Conservation (phyloP, 2,113 vertebrate species). For the Puntigrus tetrazona region DNA sequence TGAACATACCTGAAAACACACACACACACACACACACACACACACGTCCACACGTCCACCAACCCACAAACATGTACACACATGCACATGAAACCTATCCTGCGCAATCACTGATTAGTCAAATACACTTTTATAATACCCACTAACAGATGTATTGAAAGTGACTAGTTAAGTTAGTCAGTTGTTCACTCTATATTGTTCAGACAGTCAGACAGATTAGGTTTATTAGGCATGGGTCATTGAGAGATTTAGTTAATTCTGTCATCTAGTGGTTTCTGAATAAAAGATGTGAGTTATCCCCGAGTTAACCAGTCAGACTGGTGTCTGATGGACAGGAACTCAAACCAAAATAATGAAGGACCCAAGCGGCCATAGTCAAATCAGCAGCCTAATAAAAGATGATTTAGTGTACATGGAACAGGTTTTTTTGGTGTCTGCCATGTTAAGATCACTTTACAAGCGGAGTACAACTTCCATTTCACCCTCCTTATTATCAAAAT, state of each 20-base stretch:
- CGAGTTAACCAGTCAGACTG: neutral
- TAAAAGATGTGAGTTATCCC: neutral
- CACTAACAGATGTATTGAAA: neutral
- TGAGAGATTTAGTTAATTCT: neutral
- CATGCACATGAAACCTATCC: neutral
- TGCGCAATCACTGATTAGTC: neutral
- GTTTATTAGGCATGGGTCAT: neutral
- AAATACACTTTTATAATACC: neutral
- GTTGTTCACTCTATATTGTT: neutral
- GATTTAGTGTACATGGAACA: neutral
- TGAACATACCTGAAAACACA: slow-evolving; percentile 11
- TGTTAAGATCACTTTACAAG: neutral
- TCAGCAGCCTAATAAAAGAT: neutral
- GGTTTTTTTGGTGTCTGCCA: neutral
- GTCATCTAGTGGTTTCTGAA: neutral
- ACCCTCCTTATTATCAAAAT: neutral
- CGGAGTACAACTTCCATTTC: neutral
- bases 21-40: neutral
- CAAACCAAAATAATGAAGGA: neutral
- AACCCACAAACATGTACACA: neutral
- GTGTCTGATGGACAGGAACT: neutral
- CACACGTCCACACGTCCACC: slow-evolving; percentile 2
- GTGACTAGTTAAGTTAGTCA: neutral
- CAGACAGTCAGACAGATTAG: neutral
- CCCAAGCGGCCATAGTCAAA: neutral